phyloP scores from a whole-genome alignment of 2,888 invertebrate genomes.

The Hypselothyrea guttata region DNA sequence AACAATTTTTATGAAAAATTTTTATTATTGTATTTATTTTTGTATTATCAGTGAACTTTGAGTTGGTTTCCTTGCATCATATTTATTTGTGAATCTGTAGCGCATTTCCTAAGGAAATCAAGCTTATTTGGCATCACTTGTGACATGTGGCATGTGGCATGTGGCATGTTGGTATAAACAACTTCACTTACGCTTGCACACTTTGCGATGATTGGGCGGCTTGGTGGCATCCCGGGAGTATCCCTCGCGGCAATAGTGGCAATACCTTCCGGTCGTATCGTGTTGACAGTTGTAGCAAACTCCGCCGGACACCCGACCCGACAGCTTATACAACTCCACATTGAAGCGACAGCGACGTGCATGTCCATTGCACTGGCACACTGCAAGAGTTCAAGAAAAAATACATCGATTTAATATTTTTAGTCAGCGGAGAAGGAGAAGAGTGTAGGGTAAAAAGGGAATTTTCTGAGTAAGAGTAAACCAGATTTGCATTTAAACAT shows the following conservation, averaged over 20 bases:
- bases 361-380: conserved; percentile 99
- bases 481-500: too few species aligned
- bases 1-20: too few species aligned
- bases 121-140: too few species aligned
- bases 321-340: conserved; percentile 98
- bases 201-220: conserved; percentile 96
- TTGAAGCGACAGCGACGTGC: conserved; percentile 98
- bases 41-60: too few species aligned
- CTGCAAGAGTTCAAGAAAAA: conserved; percentile 84
- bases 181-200: conserved; percentile 94
- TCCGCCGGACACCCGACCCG: conserved; percentile 96
- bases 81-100: too few species aligned
- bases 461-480: too few species aligned
- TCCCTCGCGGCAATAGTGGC: conserved; percentile 99
- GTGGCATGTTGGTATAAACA: neutral
- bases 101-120: too few species aligned
- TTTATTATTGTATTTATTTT: too few species aligned
- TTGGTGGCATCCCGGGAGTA: conserved; percentile 96
- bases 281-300: conserved; percentile 98
- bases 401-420: too few species aligned
- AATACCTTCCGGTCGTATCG: conserved; percentile 97
- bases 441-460: too few species aligned
- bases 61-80: too few species aligned
- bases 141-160: neutral
- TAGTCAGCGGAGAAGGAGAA: too few species aligned